Conservation (phyloP, 2,113 vertebrate genomes). For the Zosterops japonicus region DNA sequence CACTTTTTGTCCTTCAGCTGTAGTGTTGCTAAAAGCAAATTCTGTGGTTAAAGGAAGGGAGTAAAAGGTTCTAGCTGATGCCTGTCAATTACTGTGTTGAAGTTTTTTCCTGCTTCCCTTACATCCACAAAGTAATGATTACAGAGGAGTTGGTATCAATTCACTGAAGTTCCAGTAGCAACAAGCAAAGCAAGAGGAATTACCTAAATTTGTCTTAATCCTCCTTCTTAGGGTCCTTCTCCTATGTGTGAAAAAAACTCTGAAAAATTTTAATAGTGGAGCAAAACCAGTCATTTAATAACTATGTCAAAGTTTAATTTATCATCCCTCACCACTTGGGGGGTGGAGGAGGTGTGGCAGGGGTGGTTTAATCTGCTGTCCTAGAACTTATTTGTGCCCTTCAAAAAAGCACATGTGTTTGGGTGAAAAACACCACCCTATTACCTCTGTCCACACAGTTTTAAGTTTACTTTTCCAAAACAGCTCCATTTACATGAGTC, state of each 20-base stretch:
- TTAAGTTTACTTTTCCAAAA: background rate
- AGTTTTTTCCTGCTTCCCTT: background rate
- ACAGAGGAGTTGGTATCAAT: background rate
- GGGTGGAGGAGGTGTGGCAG: rapidly evolving
- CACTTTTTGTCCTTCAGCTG: background rate
- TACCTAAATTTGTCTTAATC: background rate
- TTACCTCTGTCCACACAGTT: background rate
- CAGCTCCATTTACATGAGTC: background rate
- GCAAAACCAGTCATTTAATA: background rate
- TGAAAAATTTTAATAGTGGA: background rate
- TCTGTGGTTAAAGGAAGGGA: background rate
- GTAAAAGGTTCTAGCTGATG: background rate
- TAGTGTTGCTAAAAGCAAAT: background rate
- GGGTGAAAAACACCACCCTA: background rate
- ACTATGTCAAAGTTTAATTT: background rate
- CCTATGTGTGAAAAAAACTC: background rate
- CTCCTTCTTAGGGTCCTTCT: background rate
- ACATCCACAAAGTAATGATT: background rate
- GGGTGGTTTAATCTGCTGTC: background rate
- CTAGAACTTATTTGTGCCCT: background rate
- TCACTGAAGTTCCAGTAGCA: background rate
- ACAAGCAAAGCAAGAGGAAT: background rate
- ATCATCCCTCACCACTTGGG: background rate
- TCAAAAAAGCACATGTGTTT: background rate
- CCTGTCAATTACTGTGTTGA: background rate